Conservation (phyloP, 1,140 invertebrate species). For the Atta cephalotes region DNA sequence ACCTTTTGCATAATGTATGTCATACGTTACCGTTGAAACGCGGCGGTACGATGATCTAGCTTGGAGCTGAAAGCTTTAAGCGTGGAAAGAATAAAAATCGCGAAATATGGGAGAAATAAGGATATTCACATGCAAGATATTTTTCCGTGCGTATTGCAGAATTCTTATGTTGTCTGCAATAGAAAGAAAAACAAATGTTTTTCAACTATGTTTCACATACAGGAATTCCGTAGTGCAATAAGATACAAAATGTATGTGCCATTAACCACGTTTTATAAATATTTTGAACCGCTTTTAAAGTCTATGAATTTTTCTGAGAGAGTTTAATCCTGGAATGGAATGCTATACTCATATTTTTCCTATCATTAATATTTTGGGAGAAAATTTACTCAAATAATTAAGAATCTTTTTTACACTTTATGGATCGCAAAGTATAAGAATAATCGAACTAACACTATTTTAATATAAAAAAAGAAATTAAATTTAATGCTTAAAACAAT, state of each 20-base stretch:
- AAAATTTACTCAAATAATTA: no score
- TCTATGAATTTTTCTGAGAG: not conserved
- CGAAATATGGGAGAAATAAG: slow-evolving; percentile 39
- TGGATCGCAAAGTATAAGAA: no score
- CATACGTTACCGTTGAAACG: slow-evolving; percentile 52
- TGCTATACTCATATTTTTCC: no score
- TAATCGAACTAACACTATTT: no score
- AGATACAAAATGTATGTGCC: not conserved
- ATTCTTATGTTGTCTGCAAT: slow-evolving; percentile 26
- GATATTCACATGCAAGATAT: slow-evolving; percentile 36
- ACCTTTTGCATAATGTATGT: slow-evolving; percentile 63
- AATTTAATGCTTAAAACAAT: no score
- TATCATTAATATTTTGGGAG: no score
- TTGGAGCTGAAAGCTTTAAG: slow-evolving; percentile 53
- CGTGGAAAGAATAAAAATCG: slow-evolving; percentile 57
- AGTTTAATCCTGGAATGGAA: not conserved
- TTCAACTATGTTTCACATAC: slow-evolving; percentile 9
- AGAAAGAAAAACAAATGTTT: slow-evolving; percentile 5
- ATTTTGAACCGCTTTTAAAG: not conserved
- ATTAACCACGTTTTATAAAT: not conserved
- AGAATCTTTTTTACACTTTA: no score
- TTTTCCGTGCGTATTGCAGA: slow-evolving; percentile 23
- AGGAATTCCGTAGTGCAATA: not conserved
- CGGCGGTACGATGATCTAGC: slow-evolving; percentile 11
- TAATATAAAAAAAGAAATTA: no score